Base-by-base conservation (phyloP, 2,888 invertebrate genomes). In the Harpalus rubripes region DNA sequence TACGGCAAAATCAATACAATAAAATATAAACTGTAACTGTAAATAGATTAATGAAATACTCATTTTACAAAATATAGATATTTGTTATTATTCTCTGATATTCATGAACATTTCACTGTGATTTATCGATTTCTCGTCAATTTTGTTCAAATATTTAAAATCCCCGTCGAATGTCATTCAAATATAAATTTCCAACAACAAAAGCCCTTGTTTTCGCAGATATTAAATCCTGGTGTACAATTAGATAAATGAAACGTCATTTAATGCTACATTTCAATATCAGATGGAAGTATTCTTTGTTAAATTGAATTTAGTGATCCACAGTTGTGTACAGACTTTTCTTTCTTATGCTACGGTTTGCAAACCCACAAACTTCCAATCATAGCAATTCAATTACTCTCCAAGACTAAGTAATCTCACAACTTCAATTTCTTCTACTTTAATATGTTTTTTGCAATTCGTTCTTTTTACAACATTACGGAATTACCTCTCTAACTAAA, bases 151-250 rank as follows among this genome's bases (percentile, higher is more conserved):
- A 44, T 1, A 10, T n/a, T 44, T 3, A 44, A 44, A 44, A 5
- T 44, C 6, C 1, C 7, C 6, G 6, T 44, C 44, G 44, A 44
- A 7, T 44, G 44, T 44, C 44, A 44, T 44, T 44, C 44, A 44
- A 44, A 44, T 44, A n/a, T 26, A 65, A 65, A 44, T 72, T 15
- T 72, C 16, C n/a, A n/a, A n/a, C 44, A 15, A 72, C 72, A 72
- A 72, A 72, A 72, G 72, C 72, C 41, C 16, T 72, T 72, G 72
- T 72, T 41, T 72, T 39, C 44, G 18, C 44, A 72, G 72, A 44
- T 72, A 72, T 72, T 72, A 72, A 72, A 72, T 72, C 72, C 72
- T 72, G 16, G 10, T 41, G 41, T 12, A 44, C 72, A 18, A 44
- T 44, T 72, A 44, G 44, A 72, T 72, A 18, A 72, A 72, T 44